Evolutionary conservation across 2,888 invertebrate genomes (phyloP).

Genomic region (Spodoptera exigua): DNA sequence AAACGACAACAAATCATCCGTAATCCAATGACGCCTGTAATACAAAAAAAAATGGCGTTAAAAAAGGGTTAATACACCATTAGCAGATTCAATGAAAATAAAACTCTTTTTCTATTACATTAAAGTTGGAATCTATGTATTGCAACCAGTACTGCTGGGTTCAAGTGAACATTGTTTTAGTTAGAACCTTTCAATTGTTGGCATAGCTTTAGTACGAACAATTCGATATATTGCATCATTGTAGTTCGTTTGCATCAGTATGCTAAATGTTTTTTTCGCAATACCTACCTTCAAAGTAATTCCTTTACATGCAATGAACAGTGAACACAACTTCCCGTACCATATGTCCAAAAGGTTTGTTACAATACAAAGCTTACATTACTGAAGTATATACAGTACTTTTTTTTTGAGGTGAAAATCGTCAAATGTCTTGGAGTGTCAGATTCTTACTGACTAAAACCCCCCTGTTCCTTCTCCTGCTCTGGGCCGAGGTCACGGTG

Average conservation of each 20-base stretch:
- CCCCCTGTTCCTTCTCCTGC: too few relatives aligned
- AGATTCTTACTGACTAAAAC: too few relatives aligned
- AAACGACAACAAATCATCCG: constrained; percentile 5
- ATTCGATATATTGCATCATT: constrained; percentile 34
- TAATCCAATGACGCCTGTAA: neutral
- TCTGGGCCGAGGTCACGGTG: too few relatives aligned
- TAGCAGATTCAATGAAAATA: constrained; percentile 2
- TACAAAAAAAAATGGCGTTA: neutral
- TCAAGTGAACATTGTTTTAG: constrained; percentile 68
- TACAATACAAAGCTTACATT: too few relatives aligned
- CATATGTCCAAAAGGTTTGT: too few relatives aligned
- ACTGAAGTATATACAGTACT: too few relatives aligned
- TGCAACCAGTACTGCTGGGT: constrained; percentile 58
- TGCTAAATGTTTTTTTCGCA: constrained; percentile 21
- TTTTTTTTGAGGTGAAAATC: too few relatives aligned
- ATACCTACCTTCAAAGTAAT: constrained; percentile 4
- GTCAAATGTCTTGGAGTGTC: too few relatives aligned
- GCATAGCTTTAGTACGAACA: constrained; percentile 39
- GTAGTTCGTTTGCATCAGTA: constrained; percentile 20
- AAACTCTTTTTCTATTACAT: neutral
- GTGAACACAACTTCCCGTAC: too few relatives aligned
- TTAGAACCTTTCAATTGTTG: constrained; percentile 63
- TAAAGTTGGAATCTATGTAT: constrained; percentile 27
- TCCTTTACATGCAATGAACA: neutral
- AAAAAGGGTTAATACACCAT: neutral